Conservation (phyloP, 2,113 vertebrate genomes). For the Thoracochromis brauschi region DNA sequence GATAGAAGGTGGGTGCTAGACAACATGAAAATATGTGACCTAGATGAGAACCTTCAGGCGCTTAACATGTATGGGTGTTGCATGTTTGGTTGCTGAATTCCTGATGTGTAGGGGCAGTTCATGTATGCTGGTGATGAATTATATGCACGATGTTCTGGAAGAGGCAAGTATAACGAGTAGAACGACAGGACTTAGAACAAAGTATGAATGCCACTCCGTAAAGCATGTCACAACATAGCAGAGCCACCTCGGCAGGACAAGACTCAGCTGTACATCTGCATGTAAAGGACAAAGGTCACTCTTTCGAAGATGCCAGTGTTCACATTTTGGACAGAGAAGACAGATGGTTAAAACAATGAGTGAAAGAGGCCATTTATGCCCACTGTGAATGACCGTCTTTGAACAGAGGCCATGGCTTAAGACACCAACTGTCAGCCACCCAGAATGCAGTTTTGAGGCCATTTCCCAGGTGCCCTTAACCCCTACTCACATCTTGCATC, state of each 20-base stretch:
- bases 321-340: neutral
- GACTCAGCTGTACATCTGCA: neutral
- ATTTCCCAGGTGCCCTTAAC: neutral
- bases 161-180: no score
- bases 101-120: neutral
- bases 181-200: no score
- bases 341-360: neutral
- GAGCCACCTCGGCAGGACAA: neutral
- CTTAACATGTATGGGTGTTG: neutral
- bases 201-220: neutral
- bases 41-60: neutral
- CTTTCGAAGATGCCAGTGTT: neutral
- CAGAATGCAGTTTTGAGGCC: neutral
- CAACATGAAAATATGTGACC: neutral
- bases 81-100: neutral
- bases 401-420: neutral
- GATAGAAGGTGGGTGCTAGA: neutral
- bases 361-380: neutral
- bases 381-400: rapidly evolving
- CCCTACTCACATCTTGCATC: neutral
- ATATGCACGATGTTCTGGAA: neutral
- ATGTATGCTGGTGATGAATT: neutral
- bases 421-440: neutral
- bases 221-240: neutral
- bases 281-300: neutral